These are phyloP conservation scores for Varanus salvator DNA, from an alignment of 2,113 vertebrate genomes.

Conservation along the genomic window DNA sequence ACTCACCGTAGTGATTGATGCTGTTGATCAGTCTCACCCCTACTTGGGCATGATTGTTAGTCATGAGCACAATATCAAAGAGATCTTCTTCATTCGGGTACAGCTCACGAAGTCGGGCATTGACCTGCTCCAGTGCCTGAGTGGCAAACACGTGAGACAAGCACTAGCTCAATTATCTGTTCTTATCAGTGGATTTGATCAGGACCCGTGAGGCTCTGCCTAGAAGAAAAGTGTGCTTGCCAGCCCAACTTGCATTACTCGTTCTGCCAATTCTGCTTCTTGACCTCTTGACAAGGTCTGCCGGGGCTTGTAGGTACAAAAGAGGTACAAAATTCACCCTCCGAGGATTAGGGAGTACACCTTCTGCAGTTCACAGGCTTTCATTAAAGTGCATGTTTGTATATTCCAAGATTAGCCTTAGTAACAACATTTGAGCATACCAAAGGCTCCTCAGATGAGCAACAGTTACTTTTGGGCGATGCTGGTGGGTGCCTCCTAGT, in stretches of 20 bases:
- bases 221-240: constrained; percentile 27
- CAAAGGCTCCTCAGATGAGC: background rate
- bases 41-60: constrained; percentile 96
- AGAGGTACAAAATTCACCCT: background rate
- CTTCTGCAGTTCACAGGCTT: background rate
- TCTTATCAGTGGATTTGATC: constrained; percentile 6
- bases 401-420: background rate
- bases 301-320: constrained; percentile 17
- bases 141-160: constrained; percentile 30
- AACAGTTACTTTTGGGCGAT: background rate
- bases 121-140: constrained; percentile 87
- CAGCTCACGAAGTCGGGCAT: constrained; percentile 84
- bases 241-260: constrained; percentile 32
- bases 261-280: constrained; percentile 39
- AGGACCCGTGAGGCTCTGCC: background rate
- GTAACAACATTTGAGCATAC: background rate
- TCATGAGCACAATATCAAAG: constrained; percentile 97
- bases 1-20: constrained; percentile 95
- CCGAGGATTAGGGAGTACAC: constrained; percentile 14
- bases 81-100: constrained; percentile 93
- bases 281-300: background rate
- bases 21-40: constrained; percentile 97
- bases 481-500: background rate
- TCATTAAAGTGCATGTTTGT: background rate
- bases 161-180: constrained; percentile 24